Evolutionary conservation across 2,888 invertebrate species (phyloP), one percentile per base, ranked within the genome.

Genomic region (Augiades crinisus): DNA sequence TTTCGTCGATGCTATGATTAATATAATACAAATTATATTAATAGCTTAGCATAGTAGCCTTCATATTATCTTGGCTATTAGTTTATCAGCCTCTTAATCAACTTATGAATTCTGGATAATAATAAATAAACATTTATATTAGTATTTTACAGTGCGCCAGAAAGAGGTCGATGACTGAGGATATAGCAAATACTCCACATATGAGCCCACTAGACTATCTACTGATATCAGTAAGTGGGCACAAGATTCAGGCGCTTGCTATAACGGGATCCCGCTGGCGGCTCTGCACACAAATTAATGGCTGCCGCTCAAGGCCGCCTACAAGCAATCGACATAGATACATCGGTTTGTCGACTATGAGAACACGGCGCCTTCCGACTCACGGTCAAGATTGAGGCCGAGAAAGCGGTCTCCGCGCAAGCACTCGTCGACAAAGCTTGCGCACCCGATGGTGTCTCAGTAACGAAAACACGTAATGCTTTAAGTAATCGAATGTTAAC

Each of bases 301-400:
- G 78, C 75, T 74, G 78, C 71, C 72, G 83, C 77, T 88, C 88
- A 87, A 87, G 87, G 88, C 87, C 87, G 85, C 85, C 86, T 85
- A 80, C 82, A 78, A 83, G 79, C 81, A 80, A 83, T 86, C 85
- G 86, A 86, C 86, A 87, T 84, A 85, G 83, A 87, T 85, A 86
- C 84, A 86, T 86, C 77, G 74, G 72, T 80, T 81, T 81, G 82
- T 79, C 81, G 81, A 80, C 78, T 80, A 80, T 78, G 82, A 84
- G 83, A 84, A 82, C 80, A 75, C 74, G 78, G 78, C 78, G 65
- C 64, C 81, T 79, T 81, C 81, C 75, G 71, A 78, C 69, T 75
- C 70, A 68, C 72, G 74, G 77, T 70, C 75, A 75, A 78, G 74
- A 88, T 80, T 82, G 84, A 72, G 85, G 84, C 67, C 85, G 78